phyloP scores from a whole-genome alignment of 2,797 vertebrate genomes.

The Miichthys miiuy region DNA sequence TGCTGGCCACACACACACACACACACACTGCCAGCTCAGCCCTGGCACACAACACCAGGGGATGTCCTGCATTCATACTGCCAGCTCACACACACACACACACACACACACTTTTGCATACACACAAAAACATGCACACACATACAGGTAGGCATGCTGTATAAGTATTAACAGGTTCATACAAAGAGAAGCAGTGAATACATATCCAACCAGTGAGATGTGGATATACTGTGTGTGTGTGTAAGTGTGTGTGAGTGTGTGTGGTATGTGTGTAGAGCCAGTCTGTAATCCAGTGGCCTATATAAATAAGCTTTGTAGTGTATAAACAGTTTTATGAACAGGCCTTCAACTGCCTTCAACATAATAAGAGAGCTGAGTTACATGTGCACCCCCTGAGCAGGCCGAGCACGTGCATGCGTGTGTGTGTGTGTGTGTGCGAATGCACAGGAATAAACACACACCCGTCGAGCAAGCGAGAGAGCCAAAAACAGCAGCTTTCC shows the following conservation, averaged over 20 bases:
- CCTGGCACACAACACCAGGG: constrained; percentile 84
- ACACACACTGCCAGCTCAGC: constrained; percentile 82
- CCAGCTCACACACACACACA: constrained; percentile 74
- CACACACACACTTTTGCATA: constrained; percentile 44
- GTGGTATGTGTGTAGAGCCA: constrained; percentile 72
- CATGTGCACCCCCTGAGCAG: constrained; percentile 66
- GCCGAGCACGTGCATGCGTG: constrained; percentile 21
- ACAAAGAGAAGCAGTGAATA: constrained; percentile 37
- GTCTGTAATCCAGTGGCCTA: constrained; percentile 85
- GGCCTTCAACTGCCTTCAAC: constrained; percentile 79
- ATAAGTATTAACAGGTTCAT: constrained; percentile 52
- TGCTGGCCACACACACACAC: too few relatives aligned
- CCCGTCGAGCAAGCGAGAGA: constrained; percentile 47
- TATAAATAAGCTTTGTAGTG: constrained; percentile 88
- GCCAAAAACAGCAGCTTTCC: constrained; percentile 81
- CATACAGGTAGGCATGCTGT: constrained; percentile 14
- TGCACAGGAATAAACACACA: constrained; percentile 47
- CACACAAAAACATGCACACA: constrained; percentile 21
- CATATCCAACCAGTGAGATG: constrained; percentile 21
- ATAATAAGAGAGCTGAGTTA: constrained; percentile 84
- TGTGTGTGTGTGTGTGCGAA: constrained; percentile 28
- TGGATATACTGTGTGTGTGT: constrained; percentile 21
- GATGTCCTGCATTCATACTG: constrained; percentile 87
- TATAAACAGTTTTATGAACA: constrained; percentile 88
- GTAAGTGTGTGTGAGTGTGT: constrained; percentile 48